phyloP scores from a whole-genome alignment of 1,140 invertebrate genomes.

The Atopsyche davidsoni region DNA sequence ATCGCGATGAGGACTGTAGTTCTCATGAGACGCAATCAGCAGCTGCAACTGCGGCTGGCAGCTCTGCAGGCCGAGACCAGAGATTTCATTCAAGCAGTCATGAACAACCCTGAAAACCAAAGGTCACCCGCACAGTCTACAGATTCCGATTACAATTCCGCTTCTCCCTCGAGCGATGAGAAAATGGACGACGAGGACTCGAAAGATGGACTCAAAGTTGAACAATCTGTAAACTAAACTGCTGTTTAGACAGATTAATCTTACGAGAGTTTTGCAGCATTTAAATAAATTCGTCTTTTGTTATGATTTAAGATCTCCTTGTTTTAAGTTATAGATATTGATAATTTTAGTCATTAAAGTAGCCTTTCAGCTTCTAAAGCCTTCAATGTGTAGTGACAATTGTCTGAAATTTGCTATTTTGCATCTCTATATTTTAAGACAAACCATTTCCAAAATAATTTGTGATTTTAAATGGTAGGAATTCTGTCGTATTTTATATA shows the following conservation, averaged over 20 bases:
- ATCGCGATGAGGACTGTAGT: slow-evolving; percentile 45
- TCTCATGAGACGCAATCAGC: slow-evolving; percentile 44
- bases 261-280: no score
- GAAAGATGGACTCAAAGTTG: no score
- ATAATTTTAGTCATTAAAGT: slow-evolving; percentile 5
- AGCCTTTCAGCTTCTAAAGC: slow-evolving; percentile 19
- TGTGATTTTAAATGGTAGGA: slow-evolving; percentile 2
- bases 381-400: slow-evolving; percentile 12
- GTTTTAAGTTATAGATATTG: slow-evolving; percentile 8
- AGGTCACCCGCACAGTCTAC: not conserved
- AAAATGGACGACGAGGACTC: not conserved
- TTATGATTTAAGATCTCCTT: slow-evolving; percentile 2
- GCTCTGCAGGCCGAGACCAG: slow-evolving; percentile 43
- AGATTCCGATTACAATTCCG: not conserved
- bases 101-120: slow-evolving; percentile 38
- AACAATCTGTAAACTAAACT: no score
- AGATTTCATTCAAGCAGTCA: slow-evolving; percentile 40
- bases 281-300: no score
- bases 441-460: no score
- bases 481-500: no score
- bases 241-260: no score
- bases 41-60: slow-evolving; percentile 41
- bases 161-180: not conserved
- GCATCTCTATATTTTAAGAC: no score
- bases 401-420: no score